Base-by-base conservation (phyloP, 2,797 vertebrate species). In the Cercopithecus diana region DNA sequence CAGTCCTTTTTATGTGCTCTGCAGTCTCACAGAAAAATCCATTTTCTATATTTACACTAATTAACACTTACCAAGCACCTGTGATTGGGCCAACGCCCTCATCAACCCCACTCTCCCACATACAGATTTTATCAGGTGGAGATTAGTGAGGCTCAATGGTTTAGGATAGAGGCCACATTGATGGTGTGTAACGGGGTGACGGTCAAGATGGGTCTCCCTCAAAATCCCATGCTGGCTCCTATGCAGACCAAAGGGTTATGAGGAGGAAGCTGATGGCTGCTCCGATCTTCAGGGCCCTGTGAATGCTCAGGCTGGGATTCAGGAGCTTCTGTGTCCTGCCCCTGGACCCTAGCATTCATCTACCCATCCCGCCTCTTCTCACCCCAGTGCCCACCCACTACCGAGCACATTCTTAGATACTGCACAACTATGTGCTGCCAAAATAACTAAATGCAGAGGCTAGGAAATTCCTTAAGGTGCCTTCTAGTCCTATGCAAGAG, bases 401-500 rank as follows among this genome's bases (percentile, higher is more conserved):
- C 41, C 39, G 5, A 15, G 41, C 6, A 36, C 0, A 5, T 1
- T 9, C 30, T 11, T n/a, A 19, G 33, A 8, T 17, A 19, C 26
- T 28, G 3, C n/a, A 30, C 28, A 76, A 50, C 36, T 33, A 39
- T 28, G 4, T 43, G 50, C 24, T 19, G 30, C 17, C 4, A 4
- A 77, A 55, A 30, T 33, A 91, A 73, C 55, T 64, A 17, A 87
- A 45, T 13, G 15, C 93, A 85, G 28, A 79, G 43, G 13, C 50
- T 33, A 89, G 72, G 55, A 33, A 88, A 81, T 75, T 73, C 30
- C 72, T 72, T 19, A 7, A 90, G 20, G 17, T 20, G 1, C 0
- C 39, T 84, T 87, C 30, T n/a, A 1, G 13, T 90, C 64, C 81
- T 50, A 52, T 55, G 19, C 24, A 90, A 80, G 33, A 85, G 39